Evolutionary conservation across 2,113 vertebrate genomes (phyloP).

Genomic region (Macrotis lagotis): DNA sequence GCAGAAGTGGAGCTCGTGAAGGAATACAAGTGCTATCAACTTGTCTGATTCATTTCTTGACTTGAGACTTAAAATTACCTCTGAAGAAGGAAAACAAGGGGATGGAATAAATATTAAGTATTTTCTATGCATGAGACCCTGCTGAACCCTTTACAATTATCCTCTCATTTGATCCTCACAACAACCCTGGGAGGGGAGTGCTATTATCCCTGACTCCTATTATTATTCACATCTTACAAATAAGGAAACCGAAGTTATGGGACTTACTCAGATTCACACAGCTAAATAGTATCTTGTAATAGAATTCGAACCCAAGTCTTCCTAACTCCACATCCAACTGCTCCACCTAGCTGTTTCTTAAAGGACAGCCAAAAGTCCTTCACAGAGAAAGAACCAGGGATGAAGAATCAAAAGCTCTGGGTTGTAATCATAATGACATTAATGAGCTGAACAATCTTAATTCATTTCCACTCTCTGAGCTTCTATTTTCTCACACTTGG

Average conservation of each 20-base stretch:
- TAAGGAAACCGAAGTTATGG: not conserved
- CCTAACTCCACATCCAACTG: no score
- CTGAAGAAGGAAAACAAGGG: not conserved
- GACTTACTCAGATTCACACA: not conserved
- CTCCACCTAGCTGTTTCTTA: not conserved
- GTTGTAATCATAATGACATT: not conserved
- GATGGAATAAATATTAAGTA: not conserved
- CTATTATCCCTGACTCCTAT: not conserved
- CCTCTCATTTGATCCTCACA: not conserved
- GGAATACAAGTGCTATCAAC: not conserved
- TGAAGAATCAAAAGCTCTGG: not conserved
- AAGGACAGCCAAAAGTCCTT: not conserved
- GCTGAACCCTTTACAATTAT: not conserved
- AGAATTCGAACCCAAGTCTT: not conserved
- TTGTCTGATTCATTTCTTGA: not conserved
- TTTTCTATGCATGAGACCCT: not conserved
- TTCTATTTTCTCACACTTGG: not conserved
- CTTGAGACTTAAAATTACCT: not conserved
- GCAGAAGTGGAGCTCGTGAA: not conserved
- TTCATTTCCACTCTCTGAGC: not conserved
- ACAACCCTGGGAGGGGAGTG: not conserved
- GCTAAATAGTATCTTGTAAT: not conserved
- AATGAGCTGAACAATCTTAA: not conserved
- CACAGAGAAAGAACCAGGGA: not conserved
- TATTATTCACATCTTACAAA: not conserved